phyloP scores from a whole-genome alignment of 1,140 invertebrate species.

The Drosophila hydei region DNA sequence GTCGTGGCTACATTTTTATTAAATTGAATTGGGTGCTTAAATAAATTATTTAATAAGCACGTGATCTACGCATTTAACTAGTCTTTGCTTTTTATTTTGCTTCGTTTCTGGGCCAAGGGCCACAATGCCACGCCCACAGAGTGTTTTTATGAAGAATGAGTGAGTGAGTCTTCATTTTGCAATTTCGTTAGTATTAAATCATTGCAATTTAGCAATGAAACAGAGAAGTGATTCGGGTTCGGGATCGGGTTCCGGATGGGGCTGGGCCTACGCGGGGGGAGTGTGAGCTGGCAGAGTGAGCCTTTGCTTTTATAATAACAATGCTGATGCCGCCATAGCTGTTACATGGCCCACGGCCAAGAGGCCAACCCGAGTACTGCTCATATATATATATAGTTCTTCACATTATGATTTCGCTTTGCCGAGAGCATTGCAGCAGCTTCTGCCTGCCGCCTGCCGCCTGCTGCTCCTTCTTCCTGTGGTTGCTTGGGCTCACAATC shows the following conservation, averaged over 20 bases:
- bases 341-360: conserved; percentile 59
- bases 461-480: conserved; percentile 15
- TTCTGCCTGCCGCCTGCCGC: conserved; percentile 23
- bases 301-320: conserved; percentile 69
- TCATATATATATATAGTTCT: conserved; percentile 59
- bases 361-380: conserved; percentile 11
- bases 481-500: conserved; percentile 40
- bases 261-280: no score
- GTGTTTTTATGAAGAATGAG: conserved; percentile 2
- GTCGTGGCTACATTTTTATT: conserved; percentile 73
- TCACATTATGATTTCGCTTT: conserved; percentile 63
- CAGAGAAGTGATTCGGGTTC: background rate
- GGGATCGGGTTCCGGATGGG: no score
- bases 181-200: conserved; percentile 66
- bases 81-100: conserved; percentile 31
- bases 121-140: conserved; percentile 58
- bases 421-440: conserved; percentile 30
- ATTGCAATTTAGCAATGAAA: conserved; percentile 65
- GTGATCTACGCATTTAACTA: conserved; percentile 68
- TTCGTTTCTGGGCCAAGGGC: conserved; percentile 68
- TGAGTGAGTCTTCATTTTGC: conserved; percentile 77
- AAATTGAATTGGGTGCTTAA: conserved; percentile 82
- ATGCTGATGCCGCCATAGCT: conserved; percentile 72
- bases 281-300: conserved; percentile 15
- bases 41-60: conserved; percentile 83